These are phyloP conservation scores for Maccullochella peelii DNA, from an alignment of 2,113 vertebrate species.

Conservation along the genomic window DNA sequence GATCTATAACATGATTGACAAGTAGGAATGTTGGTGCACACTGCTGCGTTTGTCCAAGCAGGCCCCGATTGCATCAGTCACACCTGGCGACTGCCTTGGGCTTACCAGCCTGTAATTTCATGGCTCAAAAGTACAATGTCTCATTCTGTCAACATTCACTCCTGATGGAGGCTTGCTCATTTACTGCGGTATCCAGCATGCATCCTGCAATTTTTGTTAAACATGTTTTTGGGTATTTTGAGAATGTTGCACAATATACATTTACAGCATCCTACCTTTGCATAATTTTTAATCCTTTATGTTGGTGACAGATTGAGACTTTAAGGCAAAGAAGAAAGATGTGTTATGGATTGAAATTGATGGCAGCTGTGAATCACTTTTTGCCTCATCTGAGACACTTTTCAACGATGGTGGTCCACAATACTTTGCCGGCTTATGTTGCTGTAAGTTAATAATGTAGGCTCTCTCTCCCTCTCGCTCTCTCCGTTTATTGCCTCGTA, in stretches of 20 bases:
- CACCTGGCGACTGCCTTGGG: constrained; percentile 83
- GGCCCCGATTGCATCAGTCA: constrained; percentile 83
- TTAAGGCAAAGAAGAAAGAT: neutral
- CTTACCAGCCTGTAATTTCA: constrained; percentile 84
- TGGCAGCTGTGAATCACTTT: constrained; percentile 40
- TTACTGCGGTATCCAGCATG: constrained; percentile 50
- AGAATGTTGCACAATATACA: constrained; percentile 8
- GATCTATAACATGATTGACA: constrained; percentile 78
- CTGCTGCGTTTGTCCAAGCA: constrained; percentile 77
- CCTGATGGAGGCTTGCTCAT: constrained; percentile 74
- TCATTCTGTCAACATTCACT: constrained; percentile 81
- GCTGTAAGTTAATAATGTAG: constrained; percentile 9
- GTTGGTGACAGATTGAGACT: neutral
- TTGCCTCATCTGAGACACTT: neutral
- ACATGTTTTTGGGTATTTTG: neutral
- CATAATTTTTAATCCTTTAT: neutral
- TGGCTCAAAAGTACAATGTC: constrained; percentile 84
- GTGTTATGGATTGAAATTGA: constrained; percentile 11
- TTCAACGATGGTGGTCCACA: constrained; percentile 35
- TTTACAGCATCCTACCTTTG: constrained; percentile 22
- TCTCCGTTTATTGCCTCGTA: constrained; percentile 9
- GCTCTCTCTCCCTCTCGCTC: neutral
- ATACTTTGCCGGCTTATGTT: neutral
- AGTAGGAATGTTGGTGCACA: constrained; percentile 72
- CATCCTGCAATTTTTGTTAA: constrained; percentile 32